Conservation (phyloP, 2,888 invertebrate genomes). For the Epistrophella euchroma region DNA sequence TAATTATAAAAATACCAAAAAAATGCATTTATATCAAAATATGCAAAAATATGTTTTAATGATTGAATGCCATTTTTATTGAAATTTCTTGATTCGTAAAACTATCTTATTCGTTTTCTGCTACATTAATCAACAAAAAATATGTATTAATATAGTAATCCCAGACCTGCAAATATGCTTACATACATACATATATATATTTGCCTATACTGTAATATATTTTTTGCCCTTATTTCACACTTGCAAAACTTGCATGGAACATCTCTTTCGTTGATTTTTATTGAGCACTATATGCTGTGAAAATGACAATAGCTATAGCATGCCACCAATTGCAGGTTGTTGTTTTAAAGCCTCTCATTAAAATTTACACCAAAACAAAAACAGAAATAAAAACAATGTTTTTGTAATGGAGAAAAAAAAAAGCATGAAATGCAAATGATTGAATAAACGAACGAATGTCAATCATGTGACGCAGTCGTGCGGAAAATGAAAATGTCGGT, state of each 20-base stretch:
- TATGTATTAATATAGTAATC: too few species aligned
- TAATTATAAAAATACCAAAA: too few species aligned
- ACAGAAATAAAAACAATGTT: conserved; percentile 10
- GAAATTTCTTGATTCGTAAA: too few species aligned
- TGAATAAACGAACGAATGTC: conserved; percentile 37
- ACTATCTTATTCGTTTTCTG: too few species aligned
- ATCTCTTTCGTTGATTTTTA: neutral
- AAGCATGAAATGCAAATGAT: conserved; percentile 15
- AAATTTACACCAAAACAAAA: conserved; percentile 22
- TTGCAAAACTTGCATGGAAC: neutral
- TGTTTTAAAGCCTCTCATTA: conserved; percentile 2
- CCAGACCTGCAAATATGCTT: neutral
- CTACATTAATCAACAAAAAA: too few species aligned
- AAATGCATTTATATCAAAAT: too few species aligned
- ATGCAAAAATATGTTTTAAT: too few species aligned
- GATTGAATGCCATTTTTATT: too few species aligned
- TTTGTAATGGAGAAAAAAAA: conserved; percentile 1
- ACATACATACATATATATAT: neutral
- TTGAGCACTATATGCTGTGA: neutral
- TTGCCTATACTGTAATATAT: neutral
- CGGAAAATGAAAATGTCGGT: conserved; percentile 57
- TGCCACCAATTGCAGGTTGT: neutral
- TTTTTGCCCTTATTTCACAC: neutral
- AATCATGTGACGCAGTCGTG: conserved; percentile 62
- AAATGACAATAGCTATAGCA: neutral